Conservation (phyloP, 2,797 vertebrate species). For the Momotus momota region DNA sequence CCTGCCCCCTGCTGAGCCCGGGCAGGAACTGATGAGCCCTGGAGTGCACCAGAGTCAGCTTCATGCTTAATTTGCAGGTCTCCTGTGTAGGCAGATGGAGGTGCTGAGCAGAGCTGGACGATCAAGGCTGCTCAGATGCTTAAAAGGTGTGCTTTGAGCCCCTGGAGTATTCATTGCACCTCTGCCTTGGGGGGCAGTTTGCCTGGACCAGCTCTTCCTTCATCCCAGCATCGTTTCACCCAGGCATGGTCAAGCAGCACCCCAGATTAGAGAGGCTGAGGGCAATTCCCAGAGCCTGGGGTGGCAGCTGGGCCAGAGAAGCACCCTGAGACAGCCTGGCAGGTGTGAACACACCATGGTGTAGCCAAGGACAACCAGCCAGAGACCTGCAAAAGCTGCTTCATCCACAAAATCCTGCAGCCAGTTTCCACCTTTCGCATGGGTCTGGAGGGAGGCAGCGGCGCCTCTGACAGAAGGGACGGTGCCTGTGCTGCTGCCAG, state of each 20-base stretch:
- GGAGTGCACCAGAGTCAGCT: neutral
- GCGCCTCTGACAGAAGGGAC: neutral
- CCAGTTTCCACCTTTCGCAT: neutral
- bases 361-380: neutral
- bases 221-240: neutral
- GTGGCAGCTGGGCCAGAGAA: neutral
- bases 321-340: neutral
- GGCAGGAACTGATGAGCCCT: neutral
- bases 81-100: neutral
- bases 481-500: neutral
- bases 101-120: neutral
- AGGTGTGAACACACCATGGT: rapidly evolving
- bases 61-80: neutral
- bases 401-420: neutral
- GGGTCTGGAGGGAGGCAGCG: neutral
- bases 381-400: neutral
- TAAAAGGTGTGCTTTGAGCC: neutral
- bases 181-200: neutral
- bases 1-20: neutral
- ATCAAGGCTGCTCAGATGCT: neutral
- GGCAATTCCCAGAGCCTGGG: neutral
- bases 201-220: neutral
- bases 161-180: neutral
- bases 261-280: neutral
- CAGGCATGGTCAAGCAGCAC: neutral